Conservation (phyloP, 2,113 vertebrate genomes). For the Salvator merianae region DNA sequence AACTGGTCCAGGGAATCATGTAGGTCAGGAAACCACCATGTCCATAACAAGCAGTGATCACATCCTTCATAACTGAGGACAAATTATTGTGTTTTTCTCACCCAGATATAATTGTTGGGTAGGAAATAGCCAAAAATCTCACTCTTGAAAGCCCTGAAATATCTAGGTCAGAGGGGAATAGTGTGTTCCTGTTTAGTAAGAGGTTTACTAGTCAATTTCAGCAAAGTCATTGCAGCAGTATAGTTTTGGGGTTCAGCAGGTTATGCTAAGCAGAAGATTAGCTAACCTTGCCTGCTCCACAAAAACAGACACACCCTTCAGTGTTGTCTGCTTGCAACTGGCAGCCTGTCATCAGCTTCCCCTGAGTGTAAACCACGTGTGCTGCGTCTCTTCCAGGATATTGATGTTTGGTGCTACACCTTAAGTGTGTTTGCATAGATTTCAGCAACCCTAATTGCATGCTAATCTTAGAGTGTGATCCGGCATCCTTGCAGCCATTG, state of each 20-base stretch:
- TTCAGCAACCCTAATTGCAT: slow-evolving; percentile 37
- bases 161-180: slow-evolving; percentile 18
- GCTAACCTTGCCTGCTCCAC: slow-evolving; percentile 29
- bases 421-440: slow-evolving; percentile 31
- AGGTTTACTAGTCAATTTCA: neutral
- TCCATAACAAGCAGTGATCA: neutral
- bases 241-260: neutral
- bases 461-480: neutral
- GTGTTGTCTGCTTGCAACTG: slow-evolving; percentile 39
- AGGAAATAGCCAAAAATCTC: neutral
- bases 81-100: neutral
- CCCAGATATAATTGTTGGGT: neutral
- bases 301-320: slow-evolving; percentile 9
- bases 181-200: slow-evolving; percentile 28
- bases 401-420: slow-evolving; percentile 32
- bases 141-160: neutral
- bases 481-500: neutral
- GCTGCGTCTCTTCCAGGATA: slow-evolving; percentile 40
- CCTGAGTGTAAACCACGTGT: neutral
- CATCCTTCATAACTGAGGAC: neutral
- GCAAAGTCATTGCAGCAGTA: neutral
- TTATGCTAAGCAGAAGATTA: slow-evolving; percentile 44
- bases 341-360: neutral
- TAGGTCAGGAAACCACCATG: neutral
- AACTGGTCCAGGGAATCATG: neutral